Evolutionary conservation across 2,888 invertebrate species (phyloP), one percentile per base, ranked within the genome.

Genomic region (Eupelmus urozonus): DNA sequence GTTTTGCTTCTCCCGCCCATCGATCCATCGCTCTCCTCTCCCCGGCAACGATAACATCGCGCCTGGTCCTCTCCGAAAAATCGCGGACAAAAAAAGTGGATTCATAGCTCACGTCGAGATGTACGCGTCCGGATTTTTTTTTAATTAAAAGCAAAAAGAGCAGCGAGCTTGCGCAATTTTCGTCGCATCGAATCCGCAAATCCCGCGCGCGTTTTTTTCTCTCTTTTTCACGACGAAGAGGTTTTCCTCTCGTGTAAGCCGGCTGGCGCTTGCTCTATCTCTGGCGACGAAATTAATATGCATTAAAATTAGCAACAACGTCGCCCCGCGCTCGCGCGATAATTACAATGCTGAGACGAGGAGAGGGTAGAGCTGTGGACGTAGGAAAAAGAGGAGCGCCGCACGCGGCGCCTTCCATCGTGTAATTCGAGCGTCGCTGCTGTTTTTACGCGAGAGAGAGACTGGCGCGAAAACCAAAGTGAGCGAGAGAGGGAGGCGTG

Each of bases 1-100:
- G n/a, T n/a, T n/a, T n/a, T n/a, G n/a, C n/a, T n/a, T n/a, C n/a
- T n/a, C n/a, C n/a, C n/a, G n/a, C n/a, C n/a, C 4, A 42, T 62
- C 42, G 62, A 62, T 62, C 62, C 42, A 9, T 25, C 62, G 9
- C n/a, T 16, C n/a, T n/a, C n/a, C n/a, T n/a, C n/a, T n/a, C n/a
- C n/a, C n/a, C n/a, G n/a, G 34, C 9, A 34, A 34, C 34, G 34
- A 5, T 34, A 9, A 34, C 3, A 34, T 34, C n/a, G n/a, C n/a
- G n/a, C n/a, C 20, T 11, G 11, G 5, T 53, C 18, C 20, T 53
- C 18, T 57, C 49, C 49, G 34, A 34, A 34, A 34, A 34, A n/a
- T 16, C 42, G 13, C 13, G n/a, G n/a, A n/a, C 11, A 57, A 23
- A 57, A 27, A 57, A 57, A 25, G 13, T 57, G 57, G 13, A 16